A percentile compares a stretch with the other conserved stretches of the same genome.
Evolutionary conservation across 2,113 vertebrate species (phyloP).

Genomic region (Lota lota): DNA sequence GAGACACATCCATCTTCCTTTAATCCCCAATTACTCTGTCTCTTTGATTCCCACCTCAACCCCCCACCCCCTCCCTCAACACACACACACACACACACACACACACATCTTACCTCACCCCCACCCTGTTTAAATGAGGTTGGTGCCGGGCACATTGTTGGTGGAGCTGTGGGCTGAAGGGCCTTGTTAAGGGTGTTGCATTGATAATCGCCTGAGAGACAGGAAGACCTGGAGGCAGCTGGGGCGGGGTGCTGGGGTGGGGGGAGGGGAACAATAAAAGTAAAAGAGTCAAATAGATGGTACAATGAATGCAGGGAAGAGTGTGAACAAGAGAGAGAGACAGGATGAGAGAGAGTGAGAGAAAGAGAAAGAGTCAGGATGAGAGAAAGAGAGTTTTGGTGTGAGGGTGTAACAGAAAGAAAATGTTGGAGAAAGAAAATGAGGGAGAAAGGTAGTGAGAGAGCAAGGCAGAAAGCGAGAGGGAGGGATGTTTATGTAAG

Average conservation of each 20-base stretch:
- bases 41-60: constrained; percentile 40
- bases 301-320: no score
- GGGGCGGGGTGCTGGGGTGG: constrained; percentile 4
- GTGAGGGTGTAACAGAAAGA: no score
- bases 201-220: constrained; percentile 55
- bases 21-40: constrained; percentile 56
- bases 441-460: constrained; percentile 6
- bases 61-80: no score
- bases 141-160: constrained; percentile 30
- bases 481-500: background rate
- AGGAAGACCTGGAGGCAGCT: constrained; percentile 10
- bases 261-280: background rate
- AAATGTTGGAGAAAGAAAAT: no score
- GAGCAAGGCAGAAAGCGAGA: constrained; percentile 4
- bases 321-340: background rate
- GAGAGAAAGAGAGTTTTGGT: constrained; percentile 4
- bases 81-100: no score
- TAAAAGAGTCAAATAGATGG: no score
- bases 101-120: no score
- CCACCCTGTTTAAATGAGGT: constrained; percentile 49
- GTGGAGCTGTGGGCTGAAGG: constrained; percentile 39
- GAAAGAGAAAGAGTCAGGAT: constrained; percentile 6
- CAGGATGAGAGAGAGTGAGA: constrained; percentile 9
- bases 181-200: constrained; percentile 66
- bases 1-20: constrained; percentile 62